Base-by-base conservation (phyloP, 1,140 invertebrate genomes). In the Battus philenor region DNA sequence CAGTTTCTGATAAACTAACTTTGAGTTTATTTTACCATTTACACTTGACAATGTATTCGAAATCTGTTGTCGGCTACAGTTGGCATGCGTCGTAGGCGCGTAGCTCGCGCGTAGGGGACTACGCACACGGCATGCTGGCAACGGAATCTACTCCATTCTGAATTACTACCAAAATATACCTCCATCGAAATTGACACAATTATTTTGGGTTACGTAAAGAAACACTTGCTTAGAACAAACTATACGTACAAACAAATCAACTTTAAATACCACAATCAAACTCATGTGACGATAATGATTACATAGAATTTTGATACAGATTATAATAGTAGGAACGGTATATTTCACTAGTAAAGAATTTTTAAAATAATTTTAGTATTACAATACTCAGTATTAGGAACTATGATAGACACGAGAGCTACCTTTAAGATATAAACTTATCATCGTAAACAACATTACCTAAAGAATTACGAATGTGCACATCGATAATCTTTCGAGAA, bases 21-120 rank as follows among this genome's bases (percentile, higher is more conserved):
- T 86, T 86, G 82, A 87, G 84, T 87, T 86, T 86, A 87, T 87
- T 87, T 86, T 86, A 87, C 86, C 83, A 87, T 86, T 87, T 87
- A 87, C 86, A 87, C 86, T 86, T 86, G 86, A 87, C 86, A 86
- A 86, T 86, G 79, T 86, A 86, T 75, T 84, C 80, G 76, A 76
- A 71, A 79, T 84, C 80, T 85, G 80, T 81, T 82, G 78, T 65
- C 56, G 65, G 74, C 80, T 84, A 80, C 77, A 72, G 68, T 59
- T 68, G 65, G 62, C 54, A 50, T 68, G 65, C 61, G 60, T 68
- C 76, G 79, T 83, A 82, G 75, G 47, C 67, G 65, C 73, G 76
- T 77, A 79, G 77, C 70, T 49, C 56, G 57, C 72, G 71, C 72
- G 64, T 68, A 72, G 66, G 38, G 22, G 38, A 20, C 38, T 75